Percentiles rank a stretch among this genome's conserved stretches.
These are phyloP conservation scores for Premnoplex brunnescens DNA, from an alignment of 2,797 vertebrate genomes.

Conservation along the genomic window DNA sequence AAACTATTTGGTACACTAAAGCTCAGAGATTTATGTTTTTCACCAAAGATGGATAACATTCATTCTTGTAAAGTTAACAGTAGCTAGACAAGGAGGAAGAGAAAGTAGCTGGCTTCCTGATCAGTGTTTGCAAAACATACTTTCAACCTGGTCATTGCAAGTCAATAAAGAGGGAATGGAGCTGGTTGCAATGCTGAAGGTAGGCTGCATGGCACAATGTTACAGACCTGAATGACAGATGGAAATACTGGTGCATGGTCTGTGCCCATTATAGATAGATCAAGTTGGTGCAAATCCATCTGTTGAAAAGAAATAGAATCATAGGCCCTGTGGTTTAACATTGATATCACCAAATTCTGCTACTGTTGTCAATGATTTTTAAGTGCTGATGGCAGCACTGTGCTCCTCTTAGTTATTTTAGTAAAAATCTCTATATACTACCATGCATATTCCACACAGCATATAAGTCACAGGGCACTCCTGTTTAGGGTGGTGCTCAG, in stretches of 20 bases:
- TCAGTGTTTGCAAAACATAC: background rate
- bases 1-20: background rate
- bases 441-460: background rate
- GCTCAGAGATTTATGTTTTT: background rate
- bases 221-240: background rate
- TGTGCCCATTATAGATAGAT: accelerated
- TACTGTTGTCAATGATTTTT: background rate
- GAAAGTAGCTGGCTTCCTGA: background rate
- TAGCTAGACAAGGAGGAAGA: background rate
- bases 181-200: background rate
- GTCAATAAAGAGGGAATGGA: background rate
- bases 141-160: background rate
- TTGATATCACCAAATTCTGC: background rate
- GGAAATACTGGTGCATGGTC: background rate
- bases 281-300: background rate
- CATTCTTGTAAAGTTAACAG: background rate
- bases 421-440: background rate
- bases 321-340: background rate
- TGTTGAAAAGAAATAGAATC: background rate
- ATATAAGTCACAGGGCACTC: background rate
- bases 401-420: background rate
- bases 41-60: background rate
- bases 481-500: background rate
- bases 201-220: background rate
- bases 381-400: background rate